Evolutionary conservation across 1,140 invertebrate species (phyloP), one percentile per base, ranked within the genome.

Genomic region (Sitobion miscanthi): DNA sequence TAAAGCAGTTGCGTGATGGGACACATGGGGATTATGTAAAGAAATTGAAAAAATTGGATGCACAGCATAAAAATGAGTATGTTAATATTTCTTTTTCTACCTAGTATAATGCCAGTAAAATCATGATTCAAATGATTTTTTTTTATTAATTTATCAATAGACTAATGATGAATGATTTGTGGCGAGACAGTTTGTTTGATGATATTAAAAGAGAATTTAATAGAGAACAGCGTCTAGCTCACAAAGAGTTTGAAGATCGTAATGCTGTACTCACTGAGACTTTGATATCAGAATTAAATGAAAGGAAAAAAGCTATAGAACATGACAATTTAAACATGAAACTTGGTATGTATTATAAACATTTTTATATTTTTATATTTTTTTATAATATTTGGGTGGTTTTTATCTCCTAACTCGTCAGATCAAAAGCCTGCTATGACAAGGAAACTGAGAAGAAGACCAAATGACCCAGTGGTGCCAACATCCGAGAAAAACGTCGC

Each of bases 211-310:
- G 96, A 94, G 98, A 99, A 94, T 99, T 98, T 95, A 96, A 97
- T 94, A 96, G 97, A 57, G 99, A 99, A 95, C 98, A 98, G 95
- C 97, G 97, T 95, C 97, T 97, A 49, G 97, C 98, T 7, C 97
- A 96, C 1, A 97, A 98, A 95, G 98, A 99, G 94, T 99, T 98
- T 96, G 98, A 99, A 95, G 98, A 99, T 94, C 99, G 99, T 95
- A 99, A 99, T 95, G 96, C 98, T 94, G 98, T 99, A 95, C 95
- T 99, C 23, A 97, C 97, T 94, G 98, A 99, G 95, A 98, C 97
- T 95, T 95, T 99, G 30, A 96, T 99, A 23, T 96, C 97, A 62
- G 98, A 99, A 95, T 97, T 99, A 95, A 98, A 99, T 95, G 99
- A 94, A 94, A 99, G 99, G 94, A 96, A 97, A 94, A 97, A 97